Percentiles rank a stretch among this genome's conserved stretches.
Conservation (phyloP, 64 coral and sea anemone species). For the Acropora tenuis region DNA sequence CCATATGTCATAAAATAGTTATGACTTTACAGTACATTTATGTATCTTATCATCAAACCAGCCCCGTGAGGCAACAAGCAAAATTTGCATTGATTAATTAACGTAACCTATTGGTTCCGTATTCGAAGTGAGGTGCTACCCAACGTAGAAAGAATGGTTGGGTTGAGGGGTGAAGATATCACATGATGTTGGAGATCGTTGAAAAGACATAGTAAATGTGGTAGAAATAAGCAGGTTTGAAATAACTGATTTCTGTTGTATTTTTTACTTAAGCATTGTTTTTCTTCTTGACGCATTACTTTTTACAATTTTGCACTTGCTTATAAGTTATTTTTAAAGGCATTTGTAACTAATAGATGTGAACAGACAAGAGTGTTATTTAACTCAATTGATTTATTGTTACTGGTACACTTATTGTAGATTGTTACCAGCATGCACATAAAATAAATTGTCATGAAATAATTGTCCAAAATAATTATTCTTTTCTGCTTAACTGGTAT, state of each 20-base stretch:
- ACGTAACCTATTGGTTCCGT: neutral
- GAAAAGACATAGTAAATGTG: neutral
- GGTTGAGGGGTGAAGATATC: conserved; percentile 16
- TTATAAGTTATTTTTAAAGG: conserved; percentile 1
- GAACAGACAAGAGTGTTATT: neutral
- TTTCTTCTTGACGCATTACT: conserved; percentile 5
- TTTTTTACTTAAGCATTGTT: neutral
- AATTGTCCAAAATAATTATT: neutral
- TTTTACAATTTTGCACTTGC: neutral
- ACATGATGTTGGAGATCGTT: conserved; percentile 1
- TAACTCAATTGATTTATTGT: conserved; percentile 3
- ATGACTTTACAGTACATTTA: too few species aligned
- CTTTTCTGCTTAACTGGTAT: too few species aligned
- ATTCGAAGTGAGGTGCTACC: conserved; percentile 1
- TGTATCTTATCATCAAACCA: too few species aligned
- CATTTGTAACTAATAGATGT: neutral
- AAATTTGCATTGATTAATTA: neutral
- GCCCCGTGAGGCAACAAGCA: too few species aligned
- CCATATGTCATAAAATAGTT: too few species aligned
- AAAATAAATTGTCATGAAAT: conserved; percentile 1
- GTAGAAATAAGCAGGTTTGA: neutral
- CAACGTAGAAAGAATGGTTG: conserved; percentile 12
- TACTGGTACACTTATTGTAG: conserved; percentile 8
- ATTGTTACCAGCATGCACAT: neutral
- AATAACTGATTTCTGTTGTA: neutral